These are phyloP conservation scores for Heliconius melpomene DNA, from an alignment of 1,140 invertebrate genomes.

Conservation along the genomic window DNA sequence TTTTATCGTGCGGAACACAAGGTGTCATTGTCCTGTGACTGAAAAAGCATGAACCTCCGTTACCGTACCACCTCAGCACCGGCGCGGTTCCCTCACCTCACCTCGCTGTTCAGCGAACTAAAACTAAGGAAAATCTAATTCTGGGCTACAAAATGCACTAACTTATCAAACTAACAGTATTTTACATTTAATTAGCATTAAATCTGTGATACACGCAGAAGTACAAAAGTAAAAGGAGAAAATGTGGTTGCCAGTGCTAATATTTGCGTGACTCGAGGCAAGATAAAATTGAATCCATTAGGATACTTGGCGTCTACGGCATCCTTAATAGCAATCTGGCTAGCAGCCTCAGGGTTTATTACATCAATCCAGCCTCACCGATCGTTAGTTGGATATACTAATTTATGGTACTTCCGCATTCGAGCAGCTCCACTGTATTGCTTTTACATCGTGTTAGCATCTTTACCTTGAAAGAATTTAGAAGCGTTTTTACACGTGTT, in stretches of 20 bases:
- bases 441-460: constrained; percentile 64
- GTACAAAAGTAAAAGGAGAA: not conserved
- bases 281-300: constrained; percentile 34
- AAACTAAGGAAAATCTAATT: constrained; percentile 4
- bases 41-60: constrained; percentile 53
- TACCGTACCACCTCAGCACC: constrained; percentile 35
- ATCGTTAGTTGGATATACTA: constrained; percentile 51
- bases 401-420: constrained; percentile 64
- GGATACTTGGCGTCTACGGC: constrained; percentile 21
- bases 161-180: not conserved
- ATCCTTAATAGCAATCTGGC: constrained; percentile 36
- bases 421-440: constrained; percentile 61
- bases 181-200: not conserved
- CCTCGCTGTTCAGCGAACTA: constrained; percentile 23
- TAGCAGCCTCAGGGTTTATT: constrained; percentile 27
- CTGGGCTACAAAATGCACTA: not conserved
- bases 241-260: constrained; percentile 3
- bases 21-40: constrained; percentile 75
- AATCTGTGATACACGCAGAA: not conserved
- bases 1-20: constrained; percentile 75
- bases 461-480: constrained; percentile 71
- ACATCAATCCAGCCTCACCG: constrained; percentile 31
- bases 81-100: constrained; percentile 22
- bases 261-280: constrained; percentile 25
- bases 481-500: constrained; percentile 61